Evolutionary conservation across 2,797 vertebrate genomes (phyloP), one percentile per base, ranked within the genome.

Genomic region (Aplochiton taeniatus): DNA sequence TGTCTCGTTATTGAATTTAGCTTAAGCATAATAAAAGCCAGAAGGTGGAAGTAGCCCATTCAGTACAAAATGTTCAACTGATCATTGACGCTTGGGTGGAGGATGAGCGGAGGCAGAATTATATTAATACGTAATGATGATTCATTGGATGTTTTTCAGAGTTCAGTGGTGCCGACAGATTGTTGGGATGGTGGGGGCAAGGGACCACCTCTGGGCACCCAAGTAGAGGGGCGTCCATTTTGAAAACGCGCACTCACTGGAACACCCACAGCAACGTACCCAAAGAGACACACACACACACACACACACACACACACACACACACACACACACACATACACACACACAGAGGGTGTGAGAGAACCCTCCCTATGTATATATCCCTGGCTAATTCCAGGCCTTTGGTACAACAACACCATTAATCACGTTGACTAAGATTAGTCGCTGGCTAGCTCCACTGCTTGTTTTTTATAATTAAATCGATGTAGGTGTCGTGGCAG

Each of bases 361-460:
- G 56, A 68, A 69, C 50, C 13, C 17, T 12, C 17, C 71, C 75
- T 80, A 72, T 31, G 31, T 31, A 31, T 31, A 31, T 72, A 76
- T 81, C 79, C 78, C 62, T 69, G 63, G 82, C 76, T 87, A 91
- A 90, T 90, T 89, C 85, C 83, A 84, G 71, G 72, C 74, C 71
- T 67, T 67, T 63, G 79, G 71, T 85, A 74, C 75, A 85, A 84
- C 90, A 91, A 91, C 87, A 90, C 81, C 89, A 92, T 92, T 91
- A 87, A 91, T 92, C 91, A 92, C 81, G 75, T 65, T 89, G 90
- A 91, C 88, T 87, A 88, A 89, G 86, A 92, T 91, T 87, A 87
- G 89, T 88, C 78, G 84, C 81, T 81, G 76, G 82, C 80, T 79
- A 88, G 80, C 79, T 74, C 73, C 64, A 57, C 72, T 85, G 87